Conservation (phyloP, 2,797 vertebrate genomes). For the Hoplostethus mediterraneus region DNA sequence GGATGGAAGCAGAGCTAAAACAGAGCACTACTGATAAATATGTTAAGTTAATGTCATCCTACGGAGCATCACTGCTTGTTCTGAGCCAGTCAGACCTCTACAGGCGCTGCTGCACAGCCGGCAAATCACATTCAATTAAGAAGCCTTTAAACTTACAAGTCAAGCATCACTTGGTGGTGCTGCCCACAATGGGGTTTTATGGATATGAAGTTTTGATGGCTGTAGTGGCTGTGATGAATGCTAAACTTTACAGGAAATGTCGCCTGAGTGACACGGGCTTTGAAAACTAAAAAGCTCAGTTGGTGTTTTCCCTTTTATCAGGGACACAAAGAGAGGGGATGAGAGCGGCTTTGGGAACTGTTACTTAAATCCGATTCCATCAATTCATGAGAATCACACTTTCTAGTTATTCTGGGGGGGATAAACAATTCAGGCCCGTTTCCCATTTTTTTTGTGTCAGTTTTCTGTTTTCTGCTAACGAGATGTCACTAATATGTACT, state of each 20-base stretch:
- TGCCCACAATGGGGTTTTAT: slow-evolving; percentile 78
- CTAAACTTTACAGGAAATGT: slow-evolving; percentile 67
- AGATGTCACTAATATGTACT: slow-evolving; percentile 88
- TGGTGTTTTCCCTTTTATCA: slow-evolving; percentile 34
- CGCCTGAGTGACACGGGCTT: slow-evolving; percentile 25
- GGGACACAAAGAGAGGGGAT: slow-evolving; percentile 27
- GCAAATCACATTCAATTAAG: slow-evolving; percentile 81
- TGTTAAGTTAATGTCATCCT: slow-evolving; percentile 52
- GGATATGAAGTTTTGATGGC: slow-evolving; percentile 72
- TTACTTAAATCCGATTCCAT: slow-evolving; percentile 66
- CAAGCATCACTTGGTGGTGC: slow-evolving; percentile 81
- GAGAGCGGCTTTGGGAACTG: slow-evolving; percentile 35
- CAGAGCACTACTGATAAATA: slow-evolving; percentile 40
- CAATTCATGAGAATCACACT: slow-evolving; percentile 77
- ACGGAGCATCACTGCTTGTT: slow-evolving; percentile 47
- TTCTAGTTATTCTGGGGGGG: slow-evolving; percentile 74
- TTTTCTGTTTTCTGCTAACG: slow-evolving; percentile 88
- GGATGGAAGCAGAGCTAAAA: slow-evolving; percentile 41
- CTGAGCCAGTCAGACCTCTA: slow-evolving; percentile 26
- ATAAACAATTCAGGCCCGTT: slow-evolving; percentile 80
- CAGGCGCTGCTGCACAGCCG: slow-evolving; percentile 57
- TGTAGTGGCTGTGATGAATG: slow-evolving; percentile 65
- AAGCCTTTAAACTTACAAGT: slow-evolving; percentile 80
- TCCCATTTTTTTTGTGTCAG: slow-evolving; percentile 82
- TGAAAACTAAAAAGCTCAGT: slow-evolving; percentile 55